Base-by-base conservation (phyloP, 2,888 invertebrate genomes). In the Stenolophus ochropezus region DNA sequence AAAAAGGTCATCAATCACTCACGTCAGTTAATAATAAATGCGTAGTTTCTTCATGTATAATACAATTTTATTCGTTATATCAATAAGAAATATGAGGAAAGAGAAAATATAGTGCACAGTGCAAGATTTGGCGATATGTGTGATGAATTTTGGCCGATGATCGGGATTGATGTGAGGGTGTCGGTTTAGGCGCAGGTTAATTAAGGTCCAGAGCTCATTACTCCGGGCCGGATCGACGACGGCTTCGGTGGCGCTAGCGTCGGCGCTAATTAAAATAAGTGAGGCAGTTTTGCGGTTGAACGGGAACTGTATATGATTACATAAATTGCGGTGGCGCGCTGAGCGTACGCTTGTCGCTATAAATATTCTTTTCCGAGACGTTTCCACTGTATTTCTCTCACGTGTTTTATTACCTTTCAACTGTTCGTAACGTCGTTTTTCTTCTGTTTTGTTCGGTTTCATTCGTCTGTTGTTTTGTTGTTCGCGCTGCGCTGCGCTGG, bases 291-390 rank as follows among this genome's bases (percentile, higher is more conserved):
- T 84, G 85, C 83, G 85, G 85, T 82, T 83, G 84, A 85, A 85
- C 83, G 82, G 85, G 83, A 85, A 85, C 84, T 84, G 85, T 85
- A 85, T 85, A 85, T 85, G 85, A 86, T 85, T 85, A 85, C 86
- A 86, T 86, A 86, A 86, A 86, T 86, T 85, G 84, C 83, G 83
- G 82, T 76, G 82, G 82, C 65, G 65, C 27, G 65, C 65, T 33
- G n/a, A 33, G 33, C 73, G 49, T 21, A 73, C 80, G 61, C 16
- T 33, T 69, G 80, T 73, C 73, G 74, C 81, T 61, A 81, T 81
- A 81, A 81, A 81, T 81, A 75, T 81, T 81, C 81, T 81, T 81
- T 73, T 81, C 81, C 27, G 71, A 53, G 61, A 75, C 81, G 49
- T 81, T 81, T 81, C 81, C 33, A 81, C 81, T 75, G 81, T 81